These are phyloP conservation scores for Phengaris arion DNA, from an alignment of 2,888 invertebrate genomes.

Conservation along the genomic window DNA sequence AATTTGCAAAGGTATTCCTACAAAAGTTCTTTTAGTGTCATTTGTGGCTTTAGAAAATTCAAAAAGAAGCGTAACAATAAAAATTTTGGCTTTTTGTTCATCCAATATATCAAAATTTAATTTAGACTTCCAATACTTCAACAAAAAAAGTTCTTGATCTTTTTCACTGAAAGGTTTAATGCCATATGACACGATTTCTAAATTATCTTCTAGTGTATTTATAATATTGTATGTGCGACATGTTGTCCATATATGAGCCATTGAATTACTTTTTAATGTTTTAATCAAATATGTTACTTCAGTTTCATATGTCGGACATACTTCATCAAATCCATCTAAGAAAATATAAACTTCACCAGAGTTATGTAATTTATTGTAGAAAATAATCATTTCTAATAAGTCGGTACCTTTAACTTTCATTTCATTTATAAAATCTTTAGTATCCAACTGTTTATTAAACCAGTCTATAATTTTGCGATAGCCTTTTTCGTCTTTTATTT, in stretches of 20 bases:
- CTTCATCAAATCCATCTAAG: slow-evolving; percentile 17
- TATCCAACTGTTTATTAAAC: not conserved
- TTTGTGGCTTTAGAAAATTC: slow-evolving; percentile 28
- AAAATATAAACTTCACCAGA: slow-evolving; percentile 10
- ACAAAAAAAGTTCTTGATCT: slow-evolving; percentile 1
- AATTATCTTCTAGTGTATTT: slow-evolving; percentile 15
- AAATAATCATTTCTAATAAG: slow-evolving; percentile 9
- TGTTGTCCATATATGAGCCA: slow-evolving; percentile 18
- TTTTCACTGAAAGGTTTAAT: slow-evolving; percentile 11
- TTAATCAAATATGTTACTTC: slow-evolving; percentile 12
- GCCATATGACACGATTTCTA: not conserved
- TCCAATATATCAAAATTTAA: not conserved
- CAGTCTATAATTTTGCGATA: not conserved
- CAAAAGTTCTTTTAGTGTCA: slow-evolving; percentile 29
- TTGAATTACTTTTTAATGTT: not conserved
- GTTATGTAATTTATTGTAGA: not conserved
- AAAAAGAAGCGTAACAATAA: not conserved
- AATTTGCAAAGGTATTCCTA: slow-evolving; percentile 29
- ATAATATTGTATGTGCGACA: slow-evolving; percentile 24
- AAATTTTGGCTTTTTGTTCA: not conserved
- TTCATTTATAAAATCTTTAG: not conserved
- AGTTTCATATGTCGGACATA: not conserved
- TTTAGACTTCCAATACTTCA: slow-evolving; percentile 9
- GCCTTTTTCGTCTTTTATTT: not conserved
- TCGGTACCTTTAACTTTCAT: not conserved